These are phyloP conservation scores for Cylindroiulus punctatus DNA, from an alignment of 2,888 invertebrate genomes.

Conservation along the genomic window DNA sequence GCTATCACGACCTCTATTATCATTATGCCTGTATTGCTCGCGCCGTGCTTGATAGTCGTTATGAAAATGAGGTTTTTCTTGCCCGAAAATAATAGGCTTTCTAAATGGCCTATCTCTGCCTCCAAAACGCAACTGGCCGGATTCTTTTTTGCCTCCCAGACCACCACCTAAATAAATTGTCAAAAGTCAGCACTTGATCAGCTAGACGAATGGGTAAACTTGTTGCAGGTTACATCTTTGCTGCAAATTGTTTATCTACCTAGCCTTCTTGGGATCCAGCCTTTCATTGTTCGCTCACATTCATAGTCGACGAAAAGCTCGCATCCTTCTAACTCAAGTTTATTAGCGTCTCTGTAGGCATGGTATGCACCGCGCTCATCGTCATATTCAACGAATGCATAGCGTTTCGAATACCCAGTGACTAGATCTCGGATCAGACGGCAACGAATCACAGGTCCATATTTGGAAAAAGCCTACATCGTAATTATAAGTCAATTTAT, in stretches of 20 bases:
- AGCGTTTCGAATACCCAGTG: conserved; percentile 83
- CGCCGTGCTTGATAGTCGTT: background rate
- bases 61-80: background rate
- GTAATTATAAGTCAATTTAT: conserved; percentile 14
- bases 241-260: conserved; percentile 66
- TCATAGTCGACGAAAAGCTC: conserved; percentile 82
- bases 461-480: conserved; percentile 69
- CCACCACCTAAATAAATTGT: conserved; percentile 74
- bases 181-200: background rate
- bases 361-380: conserved; percentile 72
- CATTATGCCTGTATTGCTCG: background rate
- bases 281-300: conserved; percentile 75
- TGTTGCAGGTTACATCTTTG: background rate
- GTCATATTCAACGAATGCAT: conserved; percentile 86
- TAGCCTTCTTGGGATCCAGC: conserved; percentile 85
- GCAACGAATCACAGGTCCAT: conserved; percentile 74
- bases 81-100: conserved; percentile 62
- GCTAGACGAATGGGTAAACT: background rate
- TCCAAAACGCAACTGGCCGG: conserved; percentile 88
- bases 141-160: conserved; percentile 84
- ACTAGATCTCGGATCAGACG: conserved; percentile 80
- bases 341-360: conserved; percentile 73
- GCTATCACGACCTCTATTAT: background rate
- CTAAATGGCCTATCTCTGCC: conserved; percentile 81
- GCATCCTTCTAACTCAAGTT: conserved; percentile 74